These are phyloP conservation scores for Cherax destructor DNA, from an alignment of 1,140 invertebrate species.

Conservation along the genomic window DNA sequence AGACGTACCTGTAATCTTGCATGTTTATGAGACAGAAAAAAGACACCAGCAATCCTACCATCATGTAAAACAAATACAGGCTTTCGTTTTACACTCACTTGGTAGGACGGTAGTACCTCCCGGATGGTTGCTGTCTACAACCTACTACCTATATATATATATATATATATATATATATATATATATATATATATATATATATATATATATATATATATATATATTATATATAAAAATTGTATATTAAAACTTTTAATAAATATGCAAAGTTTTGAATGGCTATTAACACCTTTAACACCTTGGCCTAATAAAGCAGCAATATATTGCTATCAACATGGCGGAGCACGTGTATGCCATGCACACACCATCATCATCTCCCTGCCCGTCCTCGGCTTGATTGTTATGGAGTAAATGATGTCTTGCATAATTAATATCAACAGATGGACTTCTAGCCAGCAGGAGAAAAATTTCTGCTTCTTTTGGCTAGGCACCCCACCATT, in stretches of 20 bases:
- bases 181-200: constrained; percentile 4
- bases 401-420: constrained; percentile 14
- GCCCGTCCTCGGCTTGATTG: not conserved
- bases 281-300: constrained; percentile 22
- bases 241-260: not conserved
- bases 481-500: not conserved
- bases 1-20: too few relatives aligned
- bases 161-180: constrained; percentile 3
- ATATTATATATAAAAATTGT: too few relatives aligned
- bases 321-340: not conserved
- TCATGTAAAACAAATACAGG: too few relatives aligned
- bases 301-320: not conserved
- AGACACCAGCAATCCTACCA: too few relatives aligned
- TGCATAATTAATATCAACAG: constrained; percentile 35
- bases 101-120: too few relatives aligned
- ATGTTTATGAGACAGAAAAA: too few relatives aligned
- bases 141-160: constrained; percentile 16
- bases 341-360: constrained; percentile 8
- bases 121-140: too few relatives aligned
- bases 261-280: not conserved
- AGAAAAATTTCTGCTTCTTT: not conserved
- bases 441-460: too few relatives aligned
- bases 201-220: not conserved
- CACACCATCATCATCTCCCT: constrained; percentile 1
- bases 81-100: too few relatives aligned